phyloP scores from a whole-genome alignment of 2,113 vertebrate genomes.

The Elaphurus davidianus region DNA sequence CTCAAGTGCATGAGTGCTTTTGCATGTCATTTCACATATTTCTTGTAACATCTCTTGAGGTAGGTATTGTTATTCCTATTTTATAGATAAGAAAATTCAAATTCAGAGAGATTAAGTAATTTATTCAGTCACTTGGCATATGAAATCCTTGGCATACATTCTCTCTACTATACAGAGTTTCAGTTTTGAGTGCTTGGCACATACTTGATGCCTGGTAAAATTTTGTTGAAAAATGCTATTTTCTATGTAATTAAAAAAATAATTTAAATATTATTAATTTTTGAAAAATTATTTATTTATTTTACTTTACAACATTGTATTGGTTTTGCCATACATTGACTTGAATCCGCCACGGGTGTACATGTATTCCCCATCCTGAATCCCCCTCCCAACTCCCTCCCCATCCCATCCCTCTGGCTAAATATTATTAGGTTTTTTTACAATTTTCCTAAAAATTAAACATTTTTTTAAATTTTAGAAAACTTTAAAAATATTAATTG shows the following conservation, averaged over 20 bases:
- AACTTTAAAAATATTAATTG: background rate
- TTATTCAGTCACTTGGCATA: background rate
- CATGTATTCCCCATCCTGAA: too few relatives aligned
- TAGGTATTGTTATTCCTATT: background rate
- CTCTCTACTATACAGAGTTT: background rate
- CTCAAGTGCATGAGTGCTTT: background rate
- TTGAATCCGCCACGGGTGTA: too few relatives aligned
- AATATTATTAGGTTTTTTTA: background rate
- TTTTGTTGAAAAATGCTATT: slow-evolving; percentile 3
- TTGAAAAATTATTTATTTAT: background rate
- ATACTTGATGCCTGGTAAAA: background rate
- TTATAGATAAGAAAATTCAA: background rate
- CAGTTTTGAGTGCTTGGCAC: background rate
- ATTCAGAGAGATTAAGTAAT: background rate
- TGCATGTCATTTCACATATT: background rate
- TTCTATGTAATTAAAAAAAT: background rate
- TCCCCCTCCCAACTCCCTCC: too few relatives aligned
- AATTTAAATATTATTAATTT: background rate
- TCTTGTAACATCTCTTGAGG: background rate
- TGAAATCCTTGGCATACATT: background rate
- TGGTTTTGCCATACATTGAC: too few relatives aligned
- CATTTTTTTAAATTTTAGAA: background rate
- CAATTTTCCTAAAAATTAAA: background rate
- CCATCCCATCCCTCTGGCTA: background rate
- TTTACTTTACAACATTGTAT: too few relatives aligned